Base-by-base conservation (phyloP, 2,113 vertebrate species). In the Nesogale talazaci region DNA sequence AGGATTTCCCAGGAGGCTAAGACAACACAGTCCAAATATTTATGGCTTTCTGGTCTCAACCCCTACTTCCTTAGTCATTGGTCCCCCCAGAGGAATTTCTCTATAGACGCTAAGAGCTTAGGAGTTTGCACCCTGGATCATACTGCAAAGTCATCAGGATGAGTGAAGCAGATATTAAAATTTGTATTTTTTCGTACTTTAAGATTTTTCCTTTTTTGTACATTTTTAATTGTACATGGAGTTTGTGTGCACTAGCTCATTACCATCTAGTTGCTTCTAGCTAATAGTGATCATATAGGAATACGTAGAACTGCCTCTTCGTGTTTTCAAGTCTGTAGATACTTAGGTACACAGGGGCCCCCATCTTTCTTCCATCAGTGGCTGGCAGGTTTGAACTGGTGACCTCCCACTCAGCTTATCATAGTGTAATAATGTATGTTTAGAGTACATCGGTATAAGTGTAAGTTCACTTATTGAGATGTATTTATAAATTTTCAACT, bases 1-100 rank as follows among this genome's bases (percentile, higher is more conserved):
- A n/a, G 5, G 57, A 59, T 90, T 83, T 92, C 34, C 69, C 83
- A 70, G 80, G 38, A 83, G 72, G 17, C 77, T 65, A 25, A 76
- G 63, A 56, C 57, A 86, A 16, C 75, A 29, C 22, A 20, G 34
- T 27, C 8, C 20, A n/a, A 65, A 19, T 90, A 9, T 19, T 20
- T 31, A 31, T 59, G 12, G 20, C 78, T 77, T 42, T 40, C 57
- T 34, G 15, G 38, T 63, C 57, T n/a, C 57, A 3, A 15, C 57
- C 38, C 63, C 34, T 46, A 40, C 31, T 40, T 61, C 31, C 0
- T 0, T 15, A 22, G 17, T 40, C 38, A 3, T 25, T 19, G 15
- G 9, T 65, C 19, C 10, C 69, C 25, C 3, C 63, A 3, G 23
- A 59, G 34, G 17, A 77, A 16, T 84, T 78, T 10, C 11, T 1